Conservation (phyloP, 1,140 invertebrate genomes). For the Polypedilum pembai region DNA sequence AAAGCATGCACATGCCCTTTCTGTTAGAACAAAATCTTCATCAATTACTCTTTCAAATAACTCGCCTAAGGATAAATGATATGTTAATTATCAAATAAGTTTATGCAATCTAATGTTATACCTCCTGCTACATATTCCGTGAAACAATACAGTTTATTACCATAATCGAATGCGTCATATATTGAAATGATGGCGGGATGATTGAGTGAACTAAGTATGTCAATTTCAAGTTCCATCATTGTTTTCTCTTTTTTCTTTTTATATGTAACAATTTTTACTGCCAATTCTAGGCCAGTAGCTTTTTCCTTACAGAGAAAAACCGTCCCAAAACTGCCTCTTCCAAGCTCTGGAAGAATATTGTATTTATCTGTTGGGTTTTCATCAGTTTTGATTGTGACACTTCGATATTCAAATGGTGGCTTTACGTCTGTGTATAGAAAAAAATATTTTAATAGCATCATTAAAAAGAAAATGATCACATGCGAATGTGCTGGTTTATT, state of each 20-base stretch:
- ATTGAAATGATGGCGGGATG: slow-evolving; percentile 82
- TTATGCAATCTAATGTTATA: not conserved
- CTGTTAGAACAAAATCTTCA: slow-evolving; percentile 90
- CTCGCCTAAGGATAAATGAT: slow-evolving; percentile 54
- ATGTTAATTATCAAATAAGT: no score
- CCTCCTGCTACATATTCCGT: slow-evolving; percentile 82
- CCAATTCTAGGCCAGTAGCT: slow-evolving; percentile 63
- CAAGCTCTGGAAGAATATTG: slow-evolving; percentile 64
- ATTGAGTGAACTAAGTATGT: slow-evolving; percentile 83
- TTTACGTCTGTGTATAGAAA: slow-evolving; percentile 57
- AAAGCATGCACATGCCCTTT: slow-evolving; percentile 86
- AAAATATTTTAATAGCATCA: not conserved
- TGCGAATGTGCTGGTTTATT: no score
- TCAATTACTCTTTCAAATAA: slow-evolving; percentile 93
- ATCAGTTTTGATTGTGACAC: slow-evolving; percentile 62
- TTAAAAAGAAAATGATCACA: not conserved
- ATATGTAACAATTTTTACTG: slow-evolving; percentile 82
- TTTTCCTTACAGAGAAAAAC: slow-evolving; percentile 84
- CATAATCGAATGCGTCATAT: slow-evolving; percentile 85
- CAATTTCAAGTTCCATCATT: slow-evolving; percentile 85
- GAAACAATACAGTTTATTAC: slow-evolving; percentile 72
- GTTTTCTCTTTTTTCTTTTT: slow-evolving; percentile 69
- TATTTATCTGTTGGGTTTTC: slow-evolving; percentile 66
- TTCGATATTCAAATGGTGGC: slow-evolving; percentile 68
- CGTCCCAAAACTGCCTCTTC: slow-evolving; percentile 93